Evolutionary conservation across 2,888 invertebrate genomes (phyloP), one percentile per base, ranked within the genome.

Genomic region (Eulithis testata): DNA sequence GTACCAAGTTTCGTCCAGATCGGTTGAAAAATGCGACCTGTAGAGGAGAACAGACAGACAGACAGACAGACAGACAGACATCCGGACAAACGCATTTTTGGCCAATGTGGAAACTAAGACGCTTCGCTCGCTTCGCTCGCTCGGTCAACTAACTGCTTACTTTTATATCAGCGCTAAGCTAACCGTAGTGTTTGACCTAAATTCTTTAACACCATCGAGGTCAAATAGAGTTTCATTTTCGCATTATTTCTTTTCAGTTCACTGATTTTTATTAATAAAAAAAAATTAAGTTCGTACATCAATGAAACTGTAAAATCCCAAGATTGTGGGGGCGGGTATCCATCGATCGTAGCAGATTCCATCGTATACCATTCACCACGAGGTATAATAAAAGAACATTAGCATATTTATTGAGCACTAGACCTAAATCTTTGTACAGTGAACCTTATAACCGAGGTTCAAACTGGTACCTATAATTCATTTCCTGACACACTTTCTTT

Each of bases 361-460:
- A 69, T 62, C 73, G 74, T 69, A 71, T 71, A 70, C 70, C 74
- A 73, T 77, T 81, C 77, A 76, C 73, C 68, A 72, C 75, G 64
- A 64, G 36, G 72, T 72, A 68, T 72, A 72, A 76, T 76, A 74
- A 72, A 75, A 70, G 60, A 69, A 65, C 67, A 76, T 82, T 80
- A 78, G 69, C 79, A 80, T 82, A 79, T 78, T 76, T 77, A 77
- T 73, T 60, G 73, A 73, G 75, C 70, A 74, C 72, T 71, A 76
- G 72, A 74, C 73, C 74, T 75, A 76, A 71, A 76, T 77, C 64
- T 71, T 21, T 70, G 74, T 75, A 50, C 76, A 74, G 69, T 69
- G 77, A 79, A 75, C 76, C 75, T 65, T 50, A 43, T 60, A 61
- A 58, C 62, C 61, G 65, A 69, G 56, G 49, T n/a, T 63, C 40